These are phyloP conservation scores for Platanista minor DNA, from an alignment of 2,113 vertebrate genomes.

Conservation along the genomic window DNA sequence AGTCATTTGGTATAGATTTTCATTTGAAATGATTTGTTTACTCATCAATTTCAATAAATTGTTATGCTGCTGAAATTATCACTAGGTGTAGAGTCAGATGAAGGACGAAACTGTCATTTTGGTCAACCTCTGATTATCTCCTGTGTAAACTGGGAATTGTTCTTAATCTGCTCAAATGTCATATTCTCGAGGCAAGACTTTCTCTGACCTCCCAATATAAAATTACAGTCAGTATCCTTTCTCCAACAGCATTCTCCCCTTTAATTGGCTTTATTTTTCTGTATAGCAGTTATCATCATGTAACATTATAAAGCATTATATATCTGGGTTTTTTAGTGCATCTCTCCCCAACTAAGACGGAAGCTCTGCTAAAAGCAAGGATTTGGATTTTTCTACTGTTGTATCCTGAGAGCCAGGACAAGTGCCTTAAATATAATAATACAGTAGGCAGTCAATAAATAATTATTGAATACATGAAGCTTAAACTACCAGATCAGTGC, in stretches of 20 bases:
- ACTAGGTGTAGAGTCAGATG: conserved; percentile 71
- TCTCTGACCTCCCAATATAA: conserved; percentile 25
- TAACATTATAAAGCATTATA: background rate
- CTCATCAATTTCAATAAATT: conserved; percentile 78
- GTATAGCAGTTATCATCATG: background rate
- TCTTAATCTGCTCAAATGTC: conserved; percentile 47
- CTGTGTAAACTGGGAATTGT: conserved; percentile 22
- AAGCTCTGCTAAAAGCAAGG: background rate
- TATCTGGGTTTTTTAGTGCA: background rate
- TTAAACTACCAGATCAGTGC: background rate
- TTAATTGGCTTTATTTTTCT: conserved; percentile 11
- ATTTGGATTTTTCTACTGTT: background rate
- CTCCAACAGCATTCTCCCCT: background rate
- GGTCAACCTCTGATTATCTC: background rate
- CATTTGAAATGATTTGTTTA: conserved; percentile 71
- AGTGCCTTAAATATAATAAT: background rate
- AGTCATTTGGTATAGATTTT: conserved; percentile 71
- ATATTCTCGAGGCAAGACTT: background rate
- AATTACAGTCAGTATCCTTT: background rate
- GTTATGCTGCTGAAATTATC: conserved; percentile 73
- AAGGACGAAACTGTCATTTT: conserved; percentile 62
- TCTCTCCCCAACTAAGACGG: background rate
- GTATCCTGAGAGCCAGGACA: background rate
- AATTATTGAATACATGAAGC: background rate
- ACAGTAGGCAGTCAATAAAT: background rate